Evolutionary conservation across 1,140 invertebrate genomes (phyloP).

Genomic region (Xylocopa sonorina): DNA sequence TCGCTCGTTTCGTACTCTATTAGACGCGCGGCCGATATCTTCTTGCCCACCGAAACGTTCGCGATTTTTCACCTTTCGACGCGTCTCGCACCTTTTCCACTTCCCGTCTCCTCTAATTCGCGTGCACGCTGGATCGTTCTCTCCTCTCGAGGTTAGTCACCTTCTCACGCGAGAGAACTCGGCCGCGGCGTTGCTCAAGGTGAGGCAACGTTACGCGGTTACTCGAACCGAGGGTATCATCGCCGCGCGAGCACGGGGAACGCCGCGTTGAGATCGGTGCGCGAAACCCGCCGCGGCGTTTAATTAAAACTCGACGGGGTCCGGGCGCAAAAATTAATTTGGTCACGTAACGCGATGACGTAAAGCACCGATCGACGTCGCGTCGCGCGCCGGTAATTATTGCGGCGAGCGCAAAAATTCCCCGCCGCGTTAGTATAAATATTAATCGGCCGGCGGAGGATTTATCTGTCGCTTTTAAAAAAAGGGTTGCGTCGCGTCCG

Average conservation of each 20-base stretch:
- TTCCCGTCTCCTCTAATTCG: constrained; percentile 36
- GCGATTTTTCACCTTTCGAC: background rate
- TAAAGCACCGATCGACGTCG: constrained; percentile 41
- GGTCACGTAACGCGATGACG: constrained; percentile 54
- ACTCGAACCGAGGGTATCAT: too few species aligned
- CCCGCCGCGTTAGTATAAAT: constrained; percentile 28
- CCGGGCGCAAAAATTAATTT: constrained; percentile 51
- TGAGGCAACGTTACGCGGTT: too few species aligned
- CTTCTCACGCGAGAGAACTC: constrained; percentile 5
- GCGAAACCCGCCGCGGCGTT: constrained; percentile 42
- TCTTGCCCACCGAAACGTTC: constrained; percentile 6
- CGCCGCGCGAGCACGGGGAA: too few species aligned
- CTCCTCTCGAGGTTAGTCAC: background rate
- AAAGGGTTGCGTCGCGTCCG: constrained; percentile 13
- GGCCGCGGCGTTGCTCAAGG: background rate
- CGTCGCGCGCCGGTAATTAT: constrained; percentile 45
- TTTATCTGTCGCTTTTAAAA: too few species aligned
- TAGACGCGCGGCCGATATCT: too few species aligned
- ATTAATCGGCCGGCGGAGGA: too few species aligned
- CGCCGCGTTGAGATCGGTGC: constrained; percentile 35
- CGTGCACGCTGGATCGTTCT: constrained; percentile 11
- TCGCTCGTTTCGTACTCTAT: constrained; percentile 35
- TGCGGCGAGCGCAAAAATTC: constrained; percentile 25
- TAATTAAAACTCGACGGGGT: constrained; percentile 42
- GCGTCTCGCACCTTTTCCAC: constrained; percentile 34